Evolutionary conservation across 2,797 vertebrate species (phyloP), one percentile per base, ranked within the genome.

Genomic region (Anguilla pacifica): DNA sequence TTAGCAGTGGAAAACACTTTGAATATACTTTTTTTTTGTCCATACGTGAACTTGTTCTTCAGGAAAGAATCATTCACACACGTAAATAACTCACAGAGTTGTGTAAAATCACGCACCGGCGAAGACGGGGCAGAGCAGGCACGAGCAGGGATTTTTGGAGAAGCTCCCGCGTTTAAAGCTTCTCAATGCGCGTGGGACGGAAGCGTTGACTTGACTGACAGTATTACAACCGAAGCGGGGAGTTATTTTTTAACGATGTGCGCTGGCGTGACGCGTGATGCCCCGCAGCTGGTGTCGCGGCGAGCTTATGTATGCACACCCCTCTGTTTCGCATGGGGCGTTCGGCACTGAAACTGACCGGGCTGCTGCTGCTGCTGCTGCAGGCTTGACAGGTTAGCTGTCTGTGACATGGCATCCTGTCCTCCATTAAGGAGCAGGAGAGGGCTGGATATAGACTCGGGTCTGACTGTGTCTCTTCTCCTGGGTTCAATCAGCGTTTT

Each of bases 321-420:
- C 28, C 70, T 74, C 64, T 10, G 64, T 31, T 70, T 28, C n/a
- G n/a, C n/a, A 25, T 25, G 3, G 3, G 64, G 10, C 64, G n/a
- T 10, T 25, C 10, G 70, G 70, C 70, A 31, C 70, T 11, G 70
- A 74, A 59, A 13, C 70, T 74, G 70, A 74, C 70, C 70, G 11
- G n/a, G 70, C 11, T 35, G 31, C 70, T 1, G 17, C 11, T 0
- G 70, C 39, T 43, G 39, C 39, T 43, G 39, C 39, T 43, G 39
- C 39, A 35, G 70, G 70, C 13, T 74, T 74, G 70, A 74, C 70
- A 74, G 70, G 70, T 35, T 10, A 74, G 70, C 70, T 74, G 70
- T 74, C 11, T 15, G 11, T 74, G 31, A 74, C n/a, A 74, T 15
- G 70, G 70, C 7, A 11, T 31, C 70, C 31, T 74, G 28, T 74